Conservation (phyloP, 2,113 vertebrate species). For the Cryptotis parvus region DNA sequence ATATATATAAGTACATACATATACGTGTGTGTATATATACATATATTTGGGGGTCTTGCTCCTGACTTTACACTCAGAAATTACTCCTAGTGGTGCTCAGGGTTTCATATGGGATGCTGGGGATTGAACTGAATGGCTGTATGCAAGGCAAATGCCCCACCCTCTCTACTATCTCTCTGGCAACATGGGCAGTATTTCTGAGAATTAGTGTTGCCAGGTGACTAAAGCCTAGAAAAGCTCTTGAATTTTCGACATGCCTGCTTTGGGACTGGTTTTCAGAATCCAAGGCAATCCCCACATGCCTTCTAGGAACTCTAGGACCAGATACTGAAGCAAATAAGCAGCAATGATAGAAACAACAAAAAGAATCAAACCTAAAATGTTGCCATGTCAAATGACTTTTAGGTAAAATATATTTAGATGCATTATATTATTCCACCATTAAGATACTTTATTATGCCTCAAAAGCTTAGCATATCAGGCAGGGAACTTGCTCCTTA, state of each 20-base stretch:
- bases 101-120: too few species aligned
- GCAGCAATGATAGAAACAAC: not conserved
- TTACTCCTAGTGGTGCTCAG: too few species aligned
- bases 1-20: too few species aligned
- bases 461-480: too few species aligned
- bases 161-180: too few species aligned
- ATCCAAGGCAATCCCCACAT: not conserved
- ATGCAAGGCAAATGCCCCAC: too few species aligned
- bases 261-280: not conserved
- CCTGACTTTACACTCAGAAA: too few species aligned
- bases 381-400: not conserved
- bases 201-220: not conserved
- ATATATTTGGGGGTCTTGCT: not conserved
- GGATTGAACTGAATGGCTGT: too few species aligned
- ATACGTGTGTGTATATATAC: too few species aligned
- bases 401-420: constrained; percentile 15
- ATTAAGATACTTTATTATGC: not conserved
- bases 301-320: not conserved
- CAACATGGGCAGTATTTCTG: constrained; percentile 2
- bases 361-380: not conserved
- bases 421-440: not conserved
- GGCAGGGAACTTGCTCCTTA: too few species aligned
- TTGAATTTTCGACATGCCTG: not conserved
- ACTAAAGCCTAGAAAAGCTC: not conserved
- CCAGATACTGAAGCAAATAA: constrained; percentile 32